Conservation (phyloP, 2,797 vertebrate species). For the Coregonus suidteri region DNA sequence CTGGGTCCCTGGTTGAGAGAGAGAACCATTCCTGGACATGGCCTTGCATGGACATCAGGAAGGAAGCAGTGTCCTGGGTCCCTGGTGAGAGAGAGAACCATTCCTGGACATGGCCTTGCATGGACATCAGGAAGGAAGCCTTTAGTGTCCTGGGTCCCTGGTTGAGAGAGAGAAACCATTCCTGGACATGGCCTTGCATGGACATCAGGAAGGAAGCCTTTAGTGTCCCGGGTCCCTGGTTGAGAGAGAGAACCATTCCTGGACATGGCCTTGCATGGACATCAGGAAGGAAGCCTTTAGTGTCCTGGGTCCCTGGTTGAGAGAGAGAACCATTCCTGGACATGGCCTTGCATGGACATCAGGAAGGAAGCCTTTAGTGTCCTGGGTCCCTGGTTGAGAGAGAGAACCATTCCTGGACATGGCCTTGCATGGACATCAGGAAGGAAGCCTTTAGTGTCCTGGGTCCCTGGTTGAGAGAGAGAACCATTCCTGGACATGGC, state of each 20-base stretch:
- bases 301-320: not conserved
- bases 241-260: not conserved
- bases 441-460: no score
- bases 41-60: no score
- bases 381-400: not conserved
- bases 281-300: not conserved
- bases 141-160: not conserved
- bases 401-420: not conserved
- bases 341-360: not conserved
- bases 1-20: not conserved
- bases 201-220: no score
- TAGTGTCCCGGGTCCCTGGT: not conserved
- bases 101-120: not conserved
- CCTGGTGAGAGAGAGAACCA: not conserved
- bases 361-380: not conserved
- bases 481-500: not conserved
- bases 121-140: not conserved
- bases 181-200: not conserved
- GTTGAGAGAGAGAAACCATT: not conserved
- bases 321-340: not conserved
- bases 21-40: not conserved
- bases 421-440: no score
- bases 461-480: no score
- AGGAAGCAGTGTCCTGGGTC: no score
- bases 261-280: not conserved